Conservation (phyloP, 1,140 invertebrate genomes). For the Globodera rostochiensis region DNA sequence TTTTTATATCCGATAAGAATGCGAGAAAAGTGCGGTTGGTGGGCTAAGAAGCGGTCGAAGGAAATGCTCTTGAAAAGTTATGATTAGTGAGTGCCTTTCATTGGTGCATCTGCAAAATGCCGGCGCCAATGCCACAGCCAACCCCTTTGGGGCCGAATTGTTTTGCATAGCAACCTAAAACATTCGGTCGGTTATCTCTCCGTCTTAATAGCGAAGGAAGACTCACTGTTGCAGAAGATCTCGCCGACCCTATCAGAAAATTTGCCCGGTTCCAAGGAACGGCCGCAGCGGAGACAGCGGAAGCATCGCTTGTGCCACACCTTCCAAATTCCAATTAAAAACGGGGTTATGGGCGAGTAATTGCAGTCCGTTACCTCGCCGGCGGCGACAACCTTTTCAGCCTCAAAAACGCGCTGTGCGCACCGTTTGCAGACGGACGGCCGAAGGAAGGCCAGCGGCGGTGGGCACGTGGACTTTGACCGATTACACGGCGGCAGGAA, state of each 20-base stretch:
- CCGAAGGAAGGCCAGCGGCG: background rate
- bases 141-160: conserved; percentile 44
- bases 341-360: no score
- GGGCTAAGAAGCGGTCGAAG: no score
- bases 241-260: conserved; percentile 39
- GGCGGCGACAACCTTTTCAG: conserved; percentile 42
- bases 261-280: conserved; percentile 44
- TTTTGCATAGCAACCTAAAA: conserved; percentile 43
- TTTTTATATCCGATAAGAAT: no score
- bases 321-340: conserved; percentile 16
- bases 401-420: conserved; percentile 31
- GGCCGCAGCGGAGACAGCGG: conserved; percentile 39
- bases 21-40: no score
- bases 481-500: background rate
- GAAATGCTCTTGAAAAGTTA: no score
- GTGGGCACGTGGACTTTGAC: background rate
- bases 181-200: background rate
- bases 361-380: conserved; percentile 20
- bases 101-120: conserved; percentile 46
- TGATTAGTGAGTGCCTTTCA: background rate
- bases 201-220: background rate
- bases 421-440: conserved; percentile 34
- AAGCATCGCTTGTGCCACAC: conserved; percentile 43
- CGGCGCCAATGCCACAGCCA: conserved; percentile 42
- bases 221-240: conserved; percentile 40